Evolutionary conservation across 2,888 invertebrate genomes (phyloP).

Genomic region (Eudemis profundana): DNA sequence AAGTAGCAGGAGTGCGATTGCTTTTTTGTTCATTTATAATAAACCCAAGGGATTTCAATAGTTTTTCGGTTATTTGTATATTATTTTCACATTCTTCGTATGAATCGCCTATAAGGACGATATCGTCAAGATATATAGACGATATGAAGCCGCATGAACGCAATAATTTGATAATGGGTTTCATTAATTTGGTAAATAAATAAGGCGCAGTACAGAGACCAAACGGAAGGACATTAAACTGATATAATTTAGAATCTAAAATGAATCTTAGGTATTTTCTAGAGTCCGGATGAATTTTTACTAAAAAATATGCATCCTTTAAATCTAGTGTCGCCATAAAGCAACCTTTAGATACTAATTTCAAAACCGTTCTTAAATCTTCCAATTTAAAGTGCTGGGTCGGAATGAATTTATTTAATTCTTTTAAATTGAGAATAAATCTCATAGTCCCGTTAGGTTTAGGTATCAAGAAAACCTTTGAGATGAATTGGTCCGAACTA

Average conservation of each 20-base stretch:
- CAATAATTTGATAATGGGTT: background rate
- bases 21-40: slow-evolving; percentile 14
- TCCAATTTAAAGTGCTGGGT: background rate
- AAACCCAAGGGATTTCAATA: background rate
- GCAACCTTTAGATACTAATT: background rate
- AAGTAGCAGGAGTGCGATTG: background rate
- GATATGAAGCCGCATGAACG: slow-evolving; percentile 1
- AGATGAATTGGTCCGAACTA: too few relatives aligned
- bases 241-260: too few relatives aligned
- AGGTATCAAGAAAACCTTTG: too few relatives aligned
- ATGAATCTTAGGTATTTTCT: slow-evolving; percentile 1
- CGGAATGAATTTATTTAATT: background rate
- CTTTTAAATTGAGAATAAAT: too few relatives aligned
- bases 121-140: background rate
- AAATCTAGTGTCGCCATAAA: slow-evolving; percentile 2
- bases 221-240: too few relatives aligned
- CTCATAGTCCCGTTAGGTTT: background rate
- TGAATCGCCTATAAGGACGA: background rate
- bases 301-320: too few relatives aligned
- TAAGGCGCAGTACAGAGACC: too few relatives aligned
- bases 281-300: background rate
- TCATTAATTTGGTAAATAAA: slow-evolving; percentile 13
- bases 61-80: background rate
- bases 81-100: background rate
- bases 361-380: background rate